phyloP scores from a whole-genome alignment of 2,113 vertebrate species.

The Globicephala melas region DNA sequence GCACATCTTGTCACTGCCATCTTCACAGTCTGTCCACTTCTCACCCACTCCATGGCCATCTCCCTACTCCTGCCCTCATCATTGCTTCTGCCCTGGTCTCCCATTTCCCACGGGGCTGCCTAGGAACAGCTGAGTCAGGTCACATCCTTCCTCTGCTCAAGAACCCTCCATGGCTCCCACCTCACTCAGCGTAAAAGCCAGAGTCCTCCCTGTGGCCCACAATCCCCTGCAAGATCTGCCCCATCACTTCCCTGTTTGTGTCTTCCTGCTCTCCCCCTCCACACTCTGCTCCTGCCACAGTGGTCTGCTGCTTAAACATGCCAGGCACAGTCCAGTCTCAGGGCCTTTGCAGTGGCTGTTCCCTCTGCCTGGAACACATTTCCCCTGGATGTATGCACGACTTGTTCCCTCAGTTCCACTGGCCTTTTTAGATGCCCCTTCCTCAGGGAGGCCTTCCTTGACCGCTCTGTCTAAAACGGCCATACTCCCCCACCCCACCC shows the following conservation, averaged over 20 bases:
- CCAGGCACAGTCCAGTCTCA: neutral
- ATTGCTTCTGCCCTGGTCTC: neutral
- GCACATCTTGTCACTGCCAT: no score
- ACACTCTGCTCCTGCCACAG: neutral
- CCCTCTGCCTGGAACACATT: neutral
- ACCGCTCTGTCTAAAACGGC: neutral
- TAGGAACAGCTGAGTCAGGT: neutral
- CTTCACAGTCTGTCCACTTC: neutral
- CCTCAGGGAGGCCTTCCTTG: neutral
- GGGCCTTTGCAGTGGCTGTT: neutral
- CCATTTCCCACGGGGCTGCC: neutral
- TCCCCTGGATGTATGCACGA: fast-evolving
- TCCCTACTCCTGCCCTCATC: no score
- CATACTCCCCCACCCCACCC: neutral
- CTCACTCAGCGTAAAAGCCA: neutral
- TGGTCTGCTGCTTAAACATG: neutral
- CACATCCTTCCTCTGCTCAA: neutral
- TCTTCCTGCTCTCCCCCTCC: no score
- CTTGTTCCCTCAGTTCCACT: neutral
- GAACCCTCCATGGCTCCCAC: neutral
- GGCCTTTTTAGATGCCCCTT: neutral
- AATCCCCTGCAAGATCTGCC: neutral
- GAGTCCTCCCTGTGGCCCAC: neutral
- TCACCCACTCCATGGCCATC: neutral
- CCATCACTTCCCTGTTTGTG: neutral